These are phyloP conservation scores for Hormiphora californensis DNA, from an alignment of 37 sponge, comb jelly and placozoan genomes.

Conservation along the genomic window DNA sequence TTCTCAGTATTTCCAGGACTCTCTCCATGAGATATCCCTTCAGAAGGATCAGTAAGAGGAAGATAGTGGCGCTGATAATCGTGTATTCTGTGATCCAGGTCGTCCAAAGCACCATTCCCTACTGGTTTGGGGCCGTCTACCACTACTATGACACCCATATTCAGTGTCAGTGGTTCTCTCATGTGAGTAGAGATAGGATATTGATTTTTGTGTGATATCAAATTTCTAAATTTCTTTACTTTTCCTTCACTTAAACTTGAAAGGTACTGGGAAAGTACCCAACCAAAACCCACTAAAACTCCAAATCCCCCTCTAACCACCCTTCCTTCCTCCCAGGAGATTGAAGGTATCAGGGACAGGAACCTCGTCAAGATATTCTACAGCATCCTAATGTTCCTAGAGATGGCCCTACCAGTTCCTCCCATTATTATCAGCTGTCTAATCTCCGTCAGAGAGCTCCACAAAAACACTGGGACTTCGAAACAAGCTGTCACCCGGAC, in stretches of 20 bases:
- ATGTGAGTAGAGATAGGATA: neutral
- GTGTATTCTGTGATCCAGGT: neutral
- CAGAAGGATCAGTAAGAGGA: neutral
- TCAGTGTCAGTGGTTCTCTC: slow-evolving; percentile 10
- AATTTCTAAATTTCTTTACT: neutral
- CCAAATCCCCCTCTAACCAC: too few species aligned
- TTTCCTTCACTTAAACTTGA: neutral
- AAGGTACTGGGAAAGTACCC: too few species aligned
- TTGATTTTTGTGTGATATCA: neutral
- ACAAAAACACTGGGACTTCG: neutral
- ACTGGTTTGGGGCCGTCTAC: neutral
- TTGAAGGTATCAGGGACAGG: neutral
- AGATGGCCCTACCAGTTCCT: neutral
- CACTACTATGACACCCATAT: slow-evolving; percentile 11
- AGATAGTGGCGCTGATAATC: neutral
- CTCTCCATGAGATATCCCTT: neutral
- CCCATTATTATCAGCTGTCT: slow-evolving; percentile 1
- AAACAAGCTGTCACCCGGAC: neutral
- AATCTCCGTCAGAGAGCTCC: neutral
- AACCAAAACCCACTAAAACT: too few species aligned
- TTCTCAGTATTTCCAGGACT: neutral
- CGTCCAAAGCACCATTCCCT: neutral
- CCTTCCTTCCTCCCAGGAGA: neutral
- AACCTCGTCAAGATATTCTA: neutral
- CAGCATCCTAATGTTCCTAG: neutral